These are phyloP conservation scores for Agrotis puta DNA, from an alignment of 2,888 invertebrate species.

Conservation along the genomic window DNA sequence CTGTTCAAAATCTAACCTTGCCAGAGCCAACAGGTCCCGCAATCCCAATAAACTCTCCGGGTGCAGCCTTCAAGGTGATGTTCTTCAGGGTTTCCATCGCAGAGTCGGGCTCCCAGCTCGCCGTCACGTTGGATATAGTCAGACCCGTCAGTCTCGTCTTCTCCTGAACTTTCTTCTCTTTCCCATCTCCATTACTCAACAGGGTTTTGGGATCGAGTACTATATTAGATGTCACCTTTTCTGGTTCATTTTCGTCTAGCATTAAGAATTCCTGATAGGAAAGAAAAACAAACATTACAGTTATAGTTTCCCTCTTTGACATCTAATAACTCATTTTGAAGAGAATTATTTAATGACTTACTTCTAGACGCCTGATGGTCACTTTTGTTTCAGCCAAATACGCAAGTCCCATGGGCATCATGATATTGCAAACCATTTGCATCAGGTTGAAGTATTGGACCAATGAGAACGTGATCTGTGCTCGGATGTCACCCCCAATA, in stretches of 20 bases:
- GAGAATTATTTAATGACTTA: constrained; percentile 65
- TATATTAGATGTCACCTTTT: constrained; percentile 55
- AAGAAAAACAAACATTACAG: background rate
- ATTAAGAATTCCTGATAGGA: constrained; percentile 82
- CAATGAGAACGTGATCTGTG: constrained; percentile 94
- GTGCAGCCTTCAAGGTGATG: constrained; percentile 86
- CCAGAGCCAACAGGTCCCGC: constrained; percentile 95
- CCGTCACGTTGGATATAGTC: constrained; percentile 83
- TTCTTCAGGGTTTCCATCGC: constrained; percentile 89
- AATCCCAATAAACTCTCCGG: constrained; percentile 92
- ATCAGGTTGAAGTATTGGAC: constrained; percentile 95
- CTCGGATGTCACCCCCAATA: constrained; percentile 91
- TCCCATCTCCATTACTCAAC: constrained; percentile 36
- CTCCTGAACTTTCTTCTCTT: constrained; percentile 32
- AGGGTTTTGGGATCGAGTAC: constrained; percentile 40
- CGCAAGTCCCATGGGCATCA: constrained; percentile 91
- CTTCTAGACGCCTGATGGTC: constrained; percentile 92
- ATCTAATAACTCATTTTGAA: background rate
- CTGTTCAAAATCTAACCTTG: constrained; percentile 85
- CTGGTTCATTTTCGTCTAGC: constrained; percentile 82
- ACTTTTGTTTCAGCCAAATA: constrained; percentile 92
- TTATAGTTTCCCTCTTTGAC: no score
- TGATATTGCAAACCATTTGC: constrained; percentile 92
- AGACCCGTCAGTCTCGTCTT: constrained; percentile 70
- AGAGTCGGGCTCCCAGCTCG: constrained; percentile 82